Conservation (phyloP, 1,140 invertebrate genomes). For the Samia ricini region DNA sequence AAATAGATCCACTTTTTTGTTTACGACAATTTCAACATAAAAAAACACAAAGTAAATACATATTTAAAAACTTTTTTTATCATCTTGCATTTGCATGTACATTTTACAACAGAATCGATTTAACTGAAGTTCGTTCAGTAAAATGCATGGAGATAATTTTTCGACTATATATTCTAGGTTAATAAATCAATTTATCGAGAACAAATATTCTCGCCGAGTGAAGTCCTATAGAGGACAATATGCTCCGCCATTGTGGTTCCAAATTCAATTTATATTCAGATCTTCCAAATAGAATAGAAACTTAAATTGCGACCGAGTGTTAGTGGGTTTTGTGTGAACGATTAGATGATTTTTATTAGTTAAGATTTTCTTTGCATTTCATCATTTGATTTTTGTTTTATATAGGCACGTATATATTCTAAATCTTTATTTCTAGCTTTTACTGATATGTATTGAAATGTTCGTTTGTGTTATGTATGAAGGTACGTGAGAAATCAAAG, state of each 20-base stretch:
- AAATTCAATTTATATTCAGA: constrained; percentile 47
- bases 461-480: no score
- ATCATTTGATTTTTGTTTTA: neutral
- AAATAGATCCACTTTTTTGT: no score
- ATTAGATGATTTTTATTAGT: neutral
- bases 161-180: constrained; percentile 20
- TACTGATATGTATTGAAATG: no score
- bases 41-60: no score
- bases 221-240: constrained; percentile 35
- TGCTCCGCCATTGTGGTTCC: constrained; percentile 36
- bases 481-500: no score
- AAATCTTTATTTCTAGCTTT: no score
- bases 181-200: constrained; percentile 42
- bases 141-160: neutral
- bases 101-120: no score
- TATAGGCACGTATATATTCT: neutral
- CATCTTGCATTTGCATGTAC: no score
- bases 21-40: no score
- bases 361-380: neutral
- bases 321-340: neutral
- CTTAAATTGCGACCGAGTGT: constrained; percentile 31
- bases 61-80: no score
- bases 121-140: no score
- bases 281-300: constrained; percentile 41
- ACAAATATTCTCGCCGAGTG: constrained; percentile 26